Conservation (phyloP, 2,888 invertebrate genomes). For the Drosophila nigricruria region DNA sequence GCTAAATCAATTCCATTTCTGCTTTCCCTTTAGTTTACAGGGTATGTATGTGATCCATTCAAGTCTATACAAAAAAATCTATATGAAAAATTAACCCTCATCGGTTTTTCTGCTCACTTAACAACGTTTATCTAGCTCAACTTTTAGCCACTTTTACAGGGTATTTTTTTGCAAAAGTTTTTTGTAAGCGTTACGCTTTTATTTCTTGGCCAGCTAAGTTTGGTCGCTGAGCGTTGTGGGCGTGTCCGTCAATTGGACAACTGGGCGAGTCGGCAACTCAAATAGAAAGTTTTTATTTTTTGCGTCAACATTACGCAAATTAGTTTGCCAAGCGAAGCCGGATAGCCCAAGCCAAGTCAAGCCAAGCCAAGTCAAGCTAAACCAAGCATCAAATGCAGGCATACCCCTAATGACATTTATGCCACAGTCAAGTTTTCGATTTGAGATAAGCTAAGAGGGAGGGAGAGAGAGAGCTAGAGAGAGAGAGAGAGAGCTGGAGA, state of each 20-base stretch:
- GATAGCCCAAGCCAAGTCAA: not conserved
- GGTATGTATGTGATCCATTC: not conserved
- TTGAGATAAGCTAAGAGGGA: not conserved
- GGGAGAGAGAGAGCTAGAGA: not conserved
- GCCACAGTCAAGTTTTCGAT: slow-evolving; percentile 37
- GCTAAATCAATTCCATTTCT: not conserved
- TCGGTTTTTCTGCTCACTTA: not conserved
- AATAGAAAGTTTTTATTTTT: slow-evolving; percentile 65
- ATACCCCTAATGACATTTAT: slow-evolving; percentile 64
- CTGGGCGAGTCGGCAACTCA: slow-evolving; percentile 48
- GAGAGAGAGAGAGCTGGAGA: too few species aligned
- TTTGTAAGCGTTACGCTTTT: slow-evolving; percentile 46
- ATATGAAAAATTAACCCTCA: not conserved
- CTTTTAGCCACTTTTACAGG: slow-evolving; percentile 30
- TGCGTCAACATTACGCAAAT: slow-evolving; percentile 80
- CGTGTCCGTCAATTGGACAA: slow-evolving; percentile 47
- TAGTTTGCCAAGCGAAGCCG: slow-evolving; percentile 72
- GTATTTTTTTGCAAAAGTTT: slow-evolving; percentile 56
- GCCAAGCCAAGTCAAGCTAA: slow-evolving; percentile 32
- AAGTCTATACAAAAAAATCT: not conserved
- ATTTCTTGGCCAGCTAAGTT: slow-evolving; percentile 34
- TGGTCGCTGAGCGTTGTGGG: not conserved
- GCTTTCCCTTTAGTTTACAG: not conserved
- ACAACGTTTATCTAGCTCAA: not conserved
- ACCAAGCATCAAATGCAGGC: slow-evolving; percentile 65